A percentile compares a stretch with the other conserved stretches of the same genome.
phyloP scores from a whole-genome alignment of 2,888 invertebrate genomes.

The Rotaria sp. region DNA sequence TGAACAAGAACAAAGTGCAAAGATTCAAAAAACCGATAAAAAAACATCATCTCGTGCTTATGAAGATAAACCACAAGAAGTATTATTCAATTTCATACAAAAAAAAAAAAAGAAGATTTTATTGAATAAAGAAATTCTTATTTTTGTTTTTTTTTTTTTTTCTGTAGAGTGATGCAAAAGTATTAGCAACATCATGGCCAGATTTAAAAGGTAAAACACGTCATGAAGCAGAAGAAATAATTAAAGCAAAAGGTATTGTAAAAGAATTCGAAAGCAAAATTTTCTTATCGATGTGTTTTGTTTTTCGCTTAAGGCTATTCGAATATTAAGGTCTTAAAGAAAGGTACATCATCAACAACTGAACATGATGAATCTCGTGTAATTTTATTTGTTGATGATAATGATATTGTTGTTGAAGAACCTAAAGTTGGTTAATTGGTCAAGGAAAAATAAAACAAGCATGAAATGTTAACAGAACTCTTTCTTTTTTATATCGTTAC shows the following conservation, averaged over 20 bases:
- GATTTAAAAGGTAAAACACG: not conserved
- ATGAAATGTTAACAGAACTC: no score
- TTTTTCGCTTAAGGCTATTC: not conserved
- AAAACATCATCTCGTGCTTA: not conserved
- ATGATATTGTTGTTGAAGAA: not conserved
- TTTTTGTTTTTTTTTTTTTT: not conserved
- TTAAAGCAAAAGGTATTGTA: not conserved
- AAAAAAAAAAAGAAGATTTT: not conserved
- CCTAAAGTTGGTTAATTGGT: not conserved
- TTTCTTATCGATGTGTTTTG: no score
- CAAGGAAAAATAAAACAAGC: no score
- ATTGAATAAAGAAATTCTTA: not conserved
- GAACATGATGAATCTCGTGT: slow-evolving; percentile 1
- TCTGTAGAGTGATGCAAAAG: slow-evolving; percentile 5
- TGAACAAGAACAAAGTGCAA: not conserved
- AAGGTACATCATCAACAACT: not conserved
- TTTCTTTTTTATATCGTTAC: no score
- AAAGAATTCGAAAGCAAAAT: no score
- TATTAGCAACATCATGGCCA: not conserved
- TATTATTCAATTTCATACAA: not conserved
- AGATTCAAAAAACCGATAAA: not conserved
- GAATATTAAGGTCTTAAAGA: not conserved
- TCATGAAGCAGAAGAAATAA: not conserved
- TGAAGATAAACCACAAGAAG: not conserved
- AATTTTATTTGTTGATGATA: not conserved